Evolutionary conservation across 2,797 vertebrate species (phyloP).

Genomic region (Myotis pilosus): DNA sequence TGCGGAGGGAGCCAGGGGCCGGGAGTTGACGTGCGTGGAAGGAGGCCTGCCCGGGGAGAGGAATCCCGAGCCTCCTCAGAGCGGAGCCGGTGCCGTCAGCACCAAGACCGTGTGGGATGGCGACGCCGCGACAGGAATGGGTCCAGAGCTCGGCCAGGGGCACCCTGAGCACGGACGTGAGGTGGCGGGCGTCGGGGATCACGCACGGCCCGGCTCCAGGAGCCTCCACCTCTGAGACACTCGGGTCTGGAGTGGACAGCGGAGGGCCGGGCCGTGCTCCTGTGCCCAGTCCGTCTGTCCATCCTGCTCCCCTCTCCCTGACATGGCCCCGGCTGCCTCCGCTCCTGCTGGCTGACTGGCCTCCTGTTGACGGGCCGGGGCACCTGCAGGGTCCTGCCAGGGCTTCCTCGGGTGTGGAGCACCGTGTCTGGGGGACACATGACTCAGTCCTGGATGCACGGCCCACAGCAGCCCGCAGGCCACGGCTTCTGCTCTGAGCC

Average conservation of each 20-base stretch:
- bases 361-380: no score
- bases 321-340: no score
- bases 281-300: no score
- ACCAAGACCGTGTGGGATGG: neutral
- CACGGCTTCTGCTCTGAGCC: neutral
- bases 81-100: neutral
- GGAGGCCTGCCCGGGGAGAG: neutral
- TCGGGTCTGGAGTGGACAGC: neutral
- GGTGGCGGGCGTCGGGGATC: no score
- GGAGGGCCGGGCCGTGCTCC: no score
- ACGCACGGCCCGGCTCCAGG: neutral
- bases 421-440: no score
- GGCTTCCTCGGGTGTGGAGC: neutral
- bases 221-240: neutral
- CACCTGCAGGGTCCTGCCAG: no score
- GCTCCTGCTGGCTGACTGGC: neutral
- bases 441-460: fast-evolving
- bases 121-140: neutral
- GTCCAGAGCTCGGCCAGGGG: neutral
- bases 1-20: neutral
- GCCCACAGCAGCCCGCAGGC: neutral
- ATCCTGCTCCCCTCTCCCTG: no score
- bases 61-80: neutral
- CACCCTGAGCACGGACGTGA: neutral
- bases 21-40: neutral